Base-by-base conservation (phyloP, 2,888 invertebrate species). In the Hoplodrina ambigua region DNA sequence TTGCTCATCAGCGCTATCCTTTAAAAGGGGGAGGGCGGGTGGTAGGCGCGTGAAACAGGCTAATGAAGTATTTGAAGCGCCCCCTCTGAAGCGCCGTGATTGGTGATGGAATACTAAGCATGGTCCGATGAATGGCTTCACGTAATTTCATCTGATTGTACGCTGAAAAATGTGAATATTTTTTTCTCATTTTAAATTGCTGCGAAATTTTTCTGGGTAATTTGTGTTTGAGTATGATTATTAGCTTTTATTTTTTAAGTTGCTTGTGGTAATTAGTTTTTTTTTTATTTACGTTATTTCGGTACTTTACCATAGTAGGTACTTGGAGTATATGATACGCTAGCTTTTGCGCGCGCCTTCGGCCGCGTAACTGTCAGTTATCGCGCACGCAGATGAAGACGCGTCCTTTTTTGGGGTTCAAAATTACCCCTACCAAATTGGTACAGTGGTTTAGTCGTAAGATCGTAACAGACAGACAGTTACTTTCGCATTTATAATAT, bases 21-120 rank as follows among this genome's bases (percentile, higher is more conserved):
- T 74, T 82, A 72, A 75, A 78, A 70, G 62, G 52, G 64, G 75
- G 61, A 61, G 72, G 59, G 63, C 46, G 68, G 44, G 64, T 53
- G 70, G 69, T 74, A 80, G 80, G 81, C 84, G 82, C 77, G 87
- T 83, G 81, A 88, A 90, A 86, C 87, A 85, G 89, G 88, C 89
- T 91, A 91, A 91, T 91, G 91, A 91, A 90, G 90, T 87, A 88
- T 89, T 89, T 87, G 82, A 78, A 78, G 80, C 41, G 41, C 85
- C 81, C 65, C 78, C 80, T 79, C 71, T 69, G 82, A 81, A 82
- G 72, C 69, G 84, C 62, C 75, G 84, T 89, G 90, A 91, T 90
- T 91, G 87, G 86, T 89, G 89, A 90, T 89, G 86, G 89, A 90
- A 91, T 90, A 88, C 91, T 89, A 89, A 91, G 85, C 86, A 84